These are phyloP conservation scores for Drosophila kohkoa DNA, from an alignment of 1,140 invertebrate genomes.

Conservation along the genomic window DNA sequence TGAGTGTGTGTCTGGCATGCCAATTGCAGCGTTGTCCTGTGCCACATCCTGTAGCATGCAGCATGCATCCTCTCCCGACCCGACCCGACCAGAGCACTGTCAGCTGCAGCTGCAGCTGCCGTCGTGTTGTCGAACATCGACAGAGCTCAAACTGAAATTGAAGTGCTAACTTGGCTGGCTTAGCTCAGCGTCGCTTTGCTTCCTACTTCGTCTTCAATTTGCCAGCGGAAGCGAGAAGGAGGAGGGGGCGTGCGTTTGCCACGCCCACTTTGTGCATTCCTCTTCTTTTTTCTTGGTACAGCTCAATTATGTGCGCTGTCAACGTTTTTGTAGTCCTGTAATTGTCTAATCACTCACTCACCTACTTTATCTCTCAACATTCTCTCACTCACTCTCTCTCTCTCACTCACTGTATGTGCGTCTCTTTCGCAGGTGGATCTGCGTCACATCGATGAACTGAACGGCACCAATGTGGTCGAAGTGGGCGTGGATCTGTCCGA, in stretches of 20 bases:
- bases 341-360: slow-evolving; percentile 60
- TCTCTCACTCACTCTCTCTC: slow-evolving; percentile 7
- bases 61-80: slow-evolving; percentile 22
- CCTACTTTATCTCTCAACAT: background rate
- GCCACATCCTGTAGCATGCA: slow-evolving; percentile 19
- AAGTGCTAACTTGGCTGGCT: slow-evolving; percentile 58
- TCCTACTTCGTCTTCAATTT: background rate
- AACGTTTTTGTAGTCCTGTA: slow-evolving; percentile 48
- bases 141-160: slow-evolving; percentile 68
- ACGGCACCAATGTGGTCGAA: slow-evolving; percentile 92
- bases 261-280: slow-evolving; percentile 8
- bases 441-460: slow-evolving; percentile 93
- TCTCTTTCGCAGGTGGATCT: slow-evolving; percentile 90
- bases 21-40: slow-evolving; percentile 55
- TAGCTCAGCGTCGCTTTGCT: background rate
- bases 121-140: slow-evolving; percentile 62
- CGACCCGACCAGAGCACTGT: slow-evolving; percentile 35
- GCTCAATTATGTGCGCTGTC: slow-evolving; percentile 60
- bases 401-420: slow-evolving; percentile 1
- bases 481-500: slow-evolving; percentile 97
- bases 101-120: slow-evolving; percentile 48
- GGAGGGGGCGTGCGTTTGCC: too few relatives aligned
- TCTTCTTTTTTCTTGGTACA: background rate
- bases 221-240: background rate
- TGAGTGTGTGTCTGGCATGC: slow-evolving; percentile 27